Evolutionary conservation across 2,113 vertebrate species (phyloP).

Genomic region (Hypanus sabinus): DNA sequence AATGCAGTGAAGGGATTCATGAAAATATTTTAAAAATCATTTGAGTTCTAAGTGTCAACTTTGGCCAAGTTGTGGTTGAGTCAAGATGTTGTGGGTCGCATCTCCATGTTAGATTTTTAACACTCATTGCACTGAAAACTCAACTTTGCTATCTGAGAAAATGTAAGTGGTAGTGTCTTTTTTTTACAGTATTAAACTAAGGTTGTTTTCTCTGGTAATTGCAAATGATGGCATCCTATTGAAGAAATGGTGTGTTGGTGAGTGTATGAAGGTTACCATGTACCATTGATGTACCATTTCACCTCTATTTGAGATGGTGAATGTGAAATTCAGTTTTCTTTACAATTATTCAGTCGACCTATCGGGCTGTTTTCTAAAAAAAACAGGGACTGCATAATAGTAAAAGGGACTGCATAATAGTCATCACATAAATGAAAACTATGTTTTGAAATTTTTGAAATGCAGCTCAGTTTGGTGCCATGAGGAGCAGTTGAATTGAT

Average conservation of each 20-base stretch:
- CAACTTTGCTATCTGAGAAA: no score
- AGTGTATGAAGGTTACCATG: background rate
- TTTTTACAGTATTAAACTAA: no score
- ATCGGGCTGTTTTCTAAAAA: background rate
- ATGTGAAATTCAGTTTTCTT: background rate
- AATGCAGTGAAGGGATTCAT: no score
- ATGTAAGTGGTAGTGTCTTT: no score
- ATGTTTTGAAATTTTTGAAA: background rate
- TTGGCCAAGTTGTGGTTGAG: background rate
- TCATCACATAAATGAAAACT: background rate
- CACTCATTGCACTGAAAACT: no score
- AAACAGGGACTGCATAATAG: background rate
- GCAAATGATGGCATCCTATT: background rate
- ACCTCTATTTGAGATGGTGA: background rate
- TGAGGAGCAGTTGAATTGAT: no score
- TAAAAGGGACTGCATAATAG: background rate
- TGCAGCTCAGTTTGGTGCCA: background rate
- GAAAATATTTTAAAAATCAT: background rate
- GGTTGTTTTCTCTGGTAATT: background rate
- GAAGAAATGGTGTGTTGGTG: background rate
- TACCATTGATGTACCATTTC: background rate
- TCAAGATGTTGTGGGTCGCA: background rate
- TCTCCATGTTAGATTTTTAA: background rate
- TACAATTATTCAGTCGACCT: background rate
- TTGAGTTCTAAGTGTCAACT: background rate